These are phyloP conservation scores for Ploceus nigricollis DNA, from an alignment of 2,113 vertebrate genomes.

Conservation along the genomic window DNA sequence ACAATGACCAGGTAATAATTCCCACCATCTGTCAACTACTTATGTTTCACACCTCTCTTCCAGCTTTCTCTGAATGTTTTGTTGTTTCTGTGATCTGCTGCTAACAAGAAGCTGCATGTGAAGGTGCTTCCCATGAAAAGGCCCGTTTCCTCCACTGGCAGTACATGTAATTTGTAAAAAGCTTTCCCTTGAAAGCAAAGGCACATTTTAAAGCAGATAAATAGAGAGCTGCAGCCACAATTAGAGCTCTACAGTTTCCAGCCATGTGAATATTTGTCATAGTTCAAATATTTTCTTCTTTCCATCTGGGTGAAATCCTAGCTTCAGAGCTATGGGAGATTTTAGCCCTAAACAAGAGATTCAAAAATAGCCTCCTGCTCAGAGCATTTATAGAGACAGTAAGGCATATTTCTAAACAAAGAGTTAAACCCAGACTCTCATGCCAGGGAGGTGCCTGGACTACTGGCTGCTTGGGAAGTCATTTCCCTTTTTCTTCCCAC, in stretches of 20 bases:
- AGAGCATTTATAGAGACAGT: neutral
- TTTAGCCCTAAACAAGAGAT: neutral
- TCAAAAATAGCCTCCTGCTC: neutral
- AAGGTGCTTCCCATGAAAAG: neutral
- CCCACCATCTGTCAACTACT: neutral
- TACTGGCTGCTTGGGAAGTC: rapidly evolving
- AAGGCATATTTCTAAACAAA: neutral
- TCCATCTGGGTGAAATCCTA: neutral
- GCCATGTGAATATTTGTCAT: neutral
- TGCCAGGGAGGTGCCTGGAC: neutral
- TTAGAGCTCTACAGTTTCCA: neutral
- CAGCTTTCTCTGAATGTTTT: neutral
- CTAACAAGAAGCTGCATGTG: neutral
- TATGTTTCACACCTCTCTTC: neutral
- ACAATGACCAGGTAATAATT: neutral
- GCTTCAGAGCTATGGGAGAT: neutral
- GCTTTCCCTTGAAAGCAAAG: neutral
- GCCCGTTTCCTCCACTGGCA: neutral
- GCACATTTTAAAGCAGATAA: neutral
- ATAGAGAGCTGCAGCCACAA: neutral
- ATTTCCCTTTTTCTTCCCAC: neutral
- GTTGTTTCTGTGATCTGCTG: neutral
- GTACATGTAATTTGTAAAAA: neutral
- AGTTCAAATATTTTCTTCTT: neutral
- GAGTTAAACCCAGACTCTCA: neutral